phyloP scores from a whole-genome alignment of 1,140 invertebrate species.

The Meloidogyne chitwoodi region DNA sequence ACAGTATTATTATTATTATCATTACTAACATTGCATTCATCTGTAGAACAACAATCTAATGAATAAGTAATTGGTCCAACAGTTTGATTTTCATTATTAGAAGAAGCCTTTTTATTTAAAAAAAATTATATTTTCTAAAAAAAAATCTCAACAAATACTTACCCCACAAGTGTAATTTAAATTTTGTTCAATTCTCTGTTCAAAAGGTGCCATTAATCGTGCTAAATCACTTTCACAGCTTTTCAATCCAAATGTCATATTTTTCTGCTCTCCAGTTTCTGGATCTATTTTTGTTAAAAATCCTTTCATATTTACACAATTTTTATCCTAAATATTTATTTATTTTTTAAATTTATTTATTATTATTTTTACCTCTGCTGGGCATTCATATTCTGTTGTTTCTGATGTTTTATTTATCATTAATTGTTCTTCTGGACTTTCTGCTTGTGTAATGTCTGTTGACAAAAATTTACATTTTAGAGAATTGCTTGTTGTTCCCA shows the following conservation, averaged over 20 bases:
- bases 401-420: not conserved
- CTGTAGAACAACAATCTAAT: not conserved
- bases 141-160: not conserved
- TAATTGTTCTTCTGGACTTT: not conserved
- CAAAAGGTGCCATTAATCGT: conserved; percentile 4
- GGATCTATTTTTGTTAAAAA: not conserved
- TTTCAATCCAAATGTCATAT: conserved; percentile 7
- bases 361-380: not conserved
- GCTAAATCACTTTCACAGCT: conserved; percentile 19
- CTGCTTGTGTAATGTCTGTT: not conserved
- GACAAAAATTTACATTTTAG: not conserved
- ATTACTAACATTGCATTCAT: not conserved
- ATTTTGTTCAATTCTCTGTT: conserved; percentile 7
- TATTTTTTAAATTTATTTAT: not conserved
- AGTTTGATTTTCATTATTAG: not conserved
- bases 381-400: not conserved
- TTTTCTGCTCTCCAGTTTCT: not conserved
- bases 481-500: not conserved
- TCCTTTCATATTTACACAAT: not conserved
- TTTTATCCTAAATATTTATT: not conserved
- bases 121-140: not conserved
- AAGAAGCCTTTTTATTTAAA: not conserved
- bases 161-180: conserved; percentile 12
- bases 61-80: not conserved
- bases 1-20: not conserved